phyloP scores from a whole-genome alignment of 2,888 invertebrate genomes.

The Acronicta alni region DNA sequence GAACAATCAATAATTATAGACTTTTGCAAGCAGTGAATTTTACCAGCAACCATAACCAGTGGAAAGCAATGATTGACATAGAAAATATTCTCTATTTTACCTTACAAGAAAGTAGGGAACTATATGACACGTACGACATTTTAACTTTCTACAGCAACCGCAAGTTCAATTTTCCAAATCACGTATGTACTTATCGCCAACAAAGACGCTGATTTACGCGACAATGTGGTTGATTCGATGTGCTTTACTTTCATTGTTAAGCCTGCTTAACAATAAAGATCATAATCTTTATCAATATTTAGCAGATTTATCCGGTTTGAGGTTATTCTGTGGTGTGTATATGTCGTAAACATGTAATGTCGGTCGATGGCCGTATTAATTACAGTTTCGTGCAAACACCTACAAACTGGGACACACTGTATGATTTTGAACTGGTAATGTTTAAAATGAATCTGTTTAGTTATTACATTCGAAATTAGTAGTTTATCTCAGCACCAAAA shows the following conservation, averaged over 20 bases:
- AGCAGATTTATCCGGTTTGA: slow-evolving; percentile 18
- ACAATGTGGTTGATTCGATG: slow-evolving; percentile 34
- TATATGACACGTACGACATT: slow-evolving; percentile 33
- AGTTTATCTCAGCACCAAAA: background rate
- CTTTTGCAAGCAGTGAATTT: background rate
- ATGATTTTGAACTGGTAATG: slow-evolving; percentile 59
- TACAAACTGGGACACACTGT: slow-evolving; percentile 66
- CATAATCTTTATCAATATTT: slow-evolving; percentile 35
- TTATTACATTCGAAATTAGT: slow-evolving; percentile 10
- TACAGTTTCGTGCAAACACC: slow-evolving; percentile 77
- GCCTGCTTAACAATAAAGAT: too few species aligned
- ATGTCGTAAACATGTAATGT: slow-evolving; percentile 56
- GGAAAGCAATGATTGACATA: slow-evolving; percentile 18
- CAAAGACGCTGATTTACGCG: slow-evolving; percentile 27
- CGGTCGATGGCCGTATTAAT: slow-evolving; percentile 68
- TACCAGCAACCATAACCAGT: background rate
- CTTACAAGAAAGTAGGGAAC: slow-evolving; percentile 25
- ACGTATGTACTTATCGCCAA: slow-evolving; percentile 24
- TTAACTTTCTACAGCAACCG: slow-evolving; percentile 36
- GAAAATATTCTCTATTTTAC: slow-evolving; percentile 29
- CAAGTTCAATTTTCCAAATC: slow-evolving; percentile 30
- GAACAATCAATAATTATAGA: background rate
- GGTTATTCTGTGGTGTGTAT: slow-evolving; percentile 33
- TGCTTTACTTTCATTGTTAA: slow-evolving; percentile 41
- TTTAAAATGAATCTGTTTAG: slow-evolving; percentile 20